Evolutionary conservation across 2,888 invertebrate genomes (phyloP), one percentile per base, ranked within the genome.

Genomic region (Acronicta aceris): DNA sequence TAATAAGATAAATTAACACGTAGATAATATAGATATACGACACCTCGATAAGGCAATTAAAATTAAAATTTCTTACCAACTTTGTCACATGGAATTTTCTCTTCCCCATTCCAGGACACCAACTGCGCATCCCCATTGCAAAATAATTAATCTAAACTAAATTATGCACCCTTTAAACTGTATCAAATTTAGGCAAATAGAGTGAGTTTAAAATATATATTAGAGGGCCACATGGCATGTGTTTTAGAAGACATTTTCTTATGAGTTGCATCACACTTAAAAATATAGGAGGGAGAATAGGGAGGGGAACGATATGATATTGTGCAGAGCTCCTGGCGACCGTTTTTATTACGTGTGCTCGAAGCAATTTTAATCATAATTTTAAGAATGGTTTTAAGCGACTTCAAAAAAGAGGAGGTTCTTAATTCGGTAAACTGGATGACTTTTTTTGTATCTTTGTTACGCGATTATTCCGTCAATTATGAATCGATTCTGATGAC

Each of bases 111-210:
- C 90, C 80, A 78, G 73, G 76, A 85, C 85, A 84, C 86, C 94
- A 94, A 91, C 93, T 94, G 94, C 87, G 90, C 84, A 84, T 85
- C 88, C 89, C 92, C 89, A 94, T 93, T 88, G 89, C 89, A 88
- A 92, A 89, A 93, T 94, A 94, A 94, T 94, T 93, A 92, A 81
- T 86, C 86, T 72, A 87, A 90, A 90, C 89, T 89, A 92, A 93
- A 88, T 94, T 94, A 94, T 94, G 94, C 94, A 94, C 94, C 94
- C 94, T 90, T 90, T 92, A 85, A 90, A 90, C 87, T 91, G 90
- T 89, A 91, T 89, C 86, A 86, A 91, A 93, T 93, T 93, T 92
- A 81, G 78, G 83, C 88, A 90, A 92, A 92, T 92, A 92, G 85
- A 88, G 85, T 82, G 79, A 79, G 83, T 89, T 81, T 89, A 88